Evolutionary conservation across 2,797 vertebrate species (phyloP).

Genomic region (Chiroxiphia lanceolata): DNA sequence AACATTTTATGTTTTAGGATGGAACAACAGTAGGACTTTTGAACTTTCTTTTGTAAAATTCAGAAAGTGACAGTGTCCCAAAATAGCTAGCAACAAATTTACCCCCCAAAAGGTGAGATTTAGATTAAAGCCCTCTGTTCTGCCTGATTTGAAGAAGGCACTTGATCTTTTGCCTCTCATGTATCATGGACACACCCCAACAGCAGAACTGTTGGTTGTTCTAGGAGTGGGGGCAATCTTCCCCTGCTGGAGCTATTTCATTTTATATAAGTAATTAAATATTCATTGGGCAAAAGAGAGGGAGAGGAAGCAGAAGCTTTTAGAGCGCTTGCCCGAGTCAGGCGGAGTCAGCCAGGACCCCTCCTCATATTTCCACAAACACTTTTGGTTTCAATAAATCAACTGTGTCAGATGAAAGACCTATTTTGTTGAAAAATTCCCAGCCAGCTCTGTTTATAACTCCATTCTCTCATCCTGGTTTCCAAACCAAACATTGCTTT

Average conservation of each 20-base stretch:
- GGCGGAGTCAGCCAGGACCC: neutral
- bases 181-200: neutral
- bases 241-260: neutral
- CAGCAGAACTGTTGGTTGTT: neutral
- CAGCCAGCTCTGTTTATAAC: constrained; percentile 42
- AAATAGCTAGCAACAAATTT: constrained; percentile 1
- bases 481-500: constrained; percentile 54
- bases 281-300: neutral
- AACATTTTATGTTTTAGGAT: constrained; percentile 11
- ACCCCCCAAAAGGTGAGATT: neutral
- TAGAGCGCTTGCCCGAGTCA: neutral
- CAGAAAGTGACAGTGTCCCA: neutral
- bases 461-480: constrained; percentile 25
- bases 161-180: neutral
- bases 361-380: constrained; percentile 20
- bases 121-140: neutral
- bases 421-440: constrained; percentile 37
- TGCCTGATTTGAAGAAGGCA: neutral
- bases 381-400: constrained; percentile 51
- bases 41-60: constrained; percentile 27
- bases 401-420: constrained; percentile 32
- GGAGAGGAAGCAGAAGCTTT: neutral
- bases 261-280: constrained; percentile 31
- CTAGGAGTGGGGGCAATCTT: neutral
- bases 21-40: constrained; percentile 31